Evolutionary conservation across 2,888 invertebrate species (phyloP).

Genomic region (Drosophila sordidula): DNA sequence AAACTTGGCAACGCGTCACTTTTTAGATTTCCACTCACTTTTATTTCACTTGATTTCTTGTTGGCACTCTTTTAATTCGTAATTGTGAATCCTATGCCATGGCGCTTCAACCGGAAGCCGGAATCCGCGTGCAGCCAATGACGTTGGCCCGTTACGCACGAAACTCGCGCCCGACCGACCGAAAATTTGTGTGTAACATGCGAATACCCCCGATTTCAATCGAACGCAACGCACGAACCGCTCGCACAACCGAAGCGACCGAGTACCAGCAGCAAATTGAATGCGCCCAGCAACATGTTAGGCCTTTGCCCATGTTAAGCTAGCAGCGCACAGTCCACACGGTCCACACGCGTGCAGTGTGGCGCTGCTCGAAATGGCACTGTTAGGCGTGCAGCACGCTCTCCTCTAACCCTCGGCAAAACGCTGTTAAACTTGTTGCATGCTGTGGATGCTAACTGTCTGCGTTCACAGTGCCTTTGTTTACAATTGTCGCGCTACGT

Average conservation of each 20-base stretch:
- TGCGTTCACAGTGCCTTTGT: slow-evolving; percentile 40
- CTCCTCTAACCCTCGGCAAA: slow-evolving; percentile 13
- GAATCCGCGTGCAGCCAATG: slow-evolving; percentile 41
- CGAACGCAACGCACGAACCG: slow-evolving; percentile 68
- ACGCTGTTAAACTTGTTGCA: slow-evolving; percentile 66
- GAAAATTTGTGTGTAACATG: slow-evolving; percentile 37
- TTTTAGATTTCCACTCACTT: slow-evolving; percentile 20
- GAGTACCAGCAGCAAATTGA: slow-evolving; percentile 60
- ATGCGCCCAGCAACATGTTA: slow-evolving; percentile 22
- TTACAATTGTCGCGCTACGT: slow-evolving; percentile 47
- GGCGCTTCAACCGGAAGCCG: slow-evolving; percentile 49
- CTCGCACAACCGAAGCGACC: slow-evolving; percentile 74
- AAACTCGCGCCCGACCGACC: slow-evolving; percentile 50
- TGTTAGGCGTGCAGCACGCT: slow-evolving; percentile 17
- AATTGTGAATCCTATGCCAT: slow-evolving; percentile 45
- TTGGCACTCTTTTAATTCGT: slow-evolving; percentile 27
- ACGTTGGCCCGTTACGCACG: slow-evolving; percentile 47
- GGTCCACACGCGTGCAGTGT: not conserved
- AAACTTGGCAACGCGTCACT: not conserved
- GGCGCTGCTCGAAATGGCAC: slow-evolving; percentile 27
- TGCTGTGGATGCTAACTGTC: slow-evolving; percentile 58
- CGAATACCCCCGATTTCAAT: slow-evolving; percentile 35
- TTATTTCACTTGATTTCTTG: slow-evolving; percentile 9
- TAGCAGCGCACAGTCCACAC: slow-evolving; percentile 35
- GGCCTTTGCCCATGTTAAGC: slow-evolving; percentile 37